Base-by-base conservation (phyloP, 2,113 vertebrate genomes). In the Ellobius talpinus region DNA sequence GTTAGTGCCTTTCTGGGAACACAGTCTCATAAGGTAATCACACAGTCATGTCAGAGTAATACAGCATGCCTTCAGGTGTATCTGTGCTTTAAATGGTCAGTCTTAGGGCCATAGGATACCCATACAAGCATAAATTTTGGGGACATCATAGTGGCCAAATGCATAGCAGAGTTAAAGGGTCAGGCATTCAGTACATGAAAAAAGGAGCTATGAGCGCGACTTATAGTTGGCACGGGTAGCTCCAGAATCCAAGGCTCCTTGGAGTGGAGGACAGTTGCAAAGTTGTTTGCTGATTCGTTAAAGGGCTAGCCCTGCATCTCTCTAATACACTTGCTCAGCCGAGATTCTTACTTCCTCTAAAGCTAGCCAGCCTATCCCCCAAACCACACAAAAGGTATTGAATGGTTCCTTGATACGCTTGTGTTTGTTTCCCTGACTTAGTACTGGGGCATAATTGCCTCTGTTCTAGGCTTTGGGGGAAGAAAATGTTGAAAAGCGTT, bases 241-340 rank as follows among this genome's bases (percentile, higher is more conserved):
- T 90, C 81, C 16, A 89, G 50, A 79, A 45, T 76, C 1, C 19
- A 66, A 52, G 24, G 4, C 2, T 23, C 6, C 13, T 66, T 72
- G 50, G 42, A n/a, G 0, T 33, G 12, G 19, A 39, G 11, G 9
- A 23, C 5, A 9, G 3, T 42, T 52, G 12, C 0, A 7, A 26
- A 88, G 16, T 23, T 16, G 17, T 77, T 5, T 65, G 4, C 24
- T 87, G 55, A 29, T 61, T 61, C 66, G 12, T 5, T 73, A 16
- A 79, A 31, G 90, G 50, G 90, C 31, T 1, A 8, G 2, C 3
- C 5, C 11, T 47, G 5, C 7, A 31, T 50, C 5, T 81, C 26
- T 47, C 90, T 61, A 74, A 42, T 6, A 39, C 5, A 2, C 58
- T 2, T 2, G 9, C 31, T 24, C 3, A 58, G 4, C 42, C 0